Evolutionary conservation across 2,888 invertebrate species (phyloP).

Genomic region (Acanthoscelides obtectus): DNA sequence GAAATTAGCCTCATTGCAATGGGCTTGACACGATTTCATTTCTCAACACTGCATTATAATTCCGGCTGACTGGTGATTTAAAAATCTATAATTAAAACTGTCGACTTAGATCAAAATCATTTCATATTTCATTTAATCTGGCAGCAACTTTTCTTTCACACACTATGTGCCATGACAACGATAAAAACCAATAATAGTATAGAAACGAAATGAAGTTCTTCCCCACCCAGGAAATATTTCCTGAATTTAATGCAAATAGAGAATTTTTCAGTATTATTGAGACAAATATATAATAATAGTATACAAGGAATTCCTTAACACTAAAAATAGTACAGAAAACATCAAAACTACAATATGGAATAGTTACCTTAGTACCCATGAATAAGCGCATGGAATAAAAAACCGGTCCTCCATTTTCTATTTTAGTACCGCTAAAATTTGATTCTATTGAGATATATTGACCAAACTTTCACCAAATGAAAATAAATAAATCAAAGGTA

Average conservation of each 20-base stretch:
- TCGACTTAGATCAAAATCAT: no score
- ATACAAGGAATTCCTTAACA: neutral
- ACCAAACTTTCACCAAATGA: neutral
- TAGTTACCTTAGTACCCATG: neutral
- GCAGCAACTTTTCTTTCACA: no score
- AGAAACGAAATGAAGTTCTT: no score
- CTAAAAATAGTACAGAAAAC: neutral
- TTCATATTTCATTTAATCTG: no score
- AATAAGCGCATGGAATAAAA: neutral
- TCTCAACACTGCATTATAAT: no score
- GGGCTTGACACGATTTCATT: no score
- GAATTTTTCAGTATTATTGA: neutral
- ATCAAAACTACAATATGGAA: neutral
- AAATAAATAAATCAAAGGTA: neutral
- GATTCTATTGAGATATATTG: neutral
- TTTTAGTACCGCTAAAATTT: slow-evolving; percentile 1
- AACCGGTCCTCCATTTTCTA: neutral
- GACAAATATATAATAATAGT: neutral
- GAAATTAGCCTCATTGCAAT: no score
- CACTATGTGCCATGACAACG: no score
- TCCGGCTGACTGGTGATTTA: no score
- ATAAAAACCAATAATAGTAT: no score
- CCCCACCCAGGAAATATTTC: neutral
- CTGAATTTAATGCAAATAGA: neutral
- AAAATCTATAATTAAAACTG: no score